Percentiles rank a stretch among this genome's conserved stretches.
Conservation (phyloP, 2,113 vertebrate species). For the Daubentonia madagascariensis region DNA sequence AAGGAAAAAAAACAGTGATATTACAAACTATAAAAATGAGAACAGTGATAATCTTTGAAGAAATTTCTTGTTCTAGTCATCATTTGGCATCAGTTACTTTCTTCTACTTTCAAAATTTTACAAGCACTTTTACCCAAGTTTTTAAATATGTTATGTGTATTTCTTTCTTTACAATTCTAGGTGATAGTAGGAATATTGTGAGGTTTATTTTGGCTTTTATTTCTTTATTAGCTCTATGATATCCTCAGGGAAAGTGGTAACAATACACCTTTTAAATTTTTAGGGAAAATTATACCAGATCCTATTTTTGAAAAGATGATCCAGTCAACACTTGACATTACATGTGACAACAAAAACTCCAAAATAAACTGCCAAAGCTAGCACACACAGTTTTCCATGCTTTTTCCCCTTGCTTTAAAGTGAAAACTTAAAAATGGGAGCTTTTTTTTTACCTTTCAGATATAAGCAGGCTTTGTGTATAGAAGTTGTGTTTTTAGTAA, state of each 20-base stretch:
- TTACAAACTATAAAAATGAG: background rate
- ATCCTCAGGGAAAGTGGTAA: slow-evolving; percentile 12
- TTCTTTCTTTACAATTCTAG: slow-evolving; percentile 27
- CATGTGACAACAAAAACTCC: background rate
- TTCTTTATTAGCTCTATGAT: slow-evolving; percentile 57
- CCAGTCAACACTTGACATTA: background rate
- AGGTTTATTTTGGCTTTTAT: slow-evolving; percentile 48
- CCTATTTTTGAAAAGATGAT: background rate
- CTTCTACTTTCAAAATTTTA: background rate
- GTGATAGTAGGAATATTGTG: background rate
- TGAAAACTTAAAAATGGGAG: slow-evolving; percentile 25
- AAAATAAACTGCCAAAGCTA: background rate
- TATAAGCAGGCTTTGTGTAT: background rate
- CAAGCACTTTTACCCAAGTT: background rate
- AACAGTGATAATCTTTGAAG: background rate
- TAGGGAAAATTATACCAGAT: slow-evolving; percentile 14
- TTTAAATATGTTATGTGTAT: slow-evolving; percentile 9
- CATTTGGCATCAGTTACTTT: background rate
- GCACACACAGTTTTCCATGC: background rate
- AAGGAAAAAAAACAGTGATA: background rate
- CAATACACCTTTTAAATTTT: slow-evolving; percentile 47
- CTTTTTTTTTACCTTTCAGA: background rate
- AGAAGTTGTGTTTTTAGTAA: background rate
- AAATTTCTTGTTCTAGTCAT: background rate
- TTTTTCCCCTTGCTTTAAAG: background rate